Base-by-base conservation (phyloP, 2,113 vertebrate genomes). In the Colaptes auratus region DNA sequence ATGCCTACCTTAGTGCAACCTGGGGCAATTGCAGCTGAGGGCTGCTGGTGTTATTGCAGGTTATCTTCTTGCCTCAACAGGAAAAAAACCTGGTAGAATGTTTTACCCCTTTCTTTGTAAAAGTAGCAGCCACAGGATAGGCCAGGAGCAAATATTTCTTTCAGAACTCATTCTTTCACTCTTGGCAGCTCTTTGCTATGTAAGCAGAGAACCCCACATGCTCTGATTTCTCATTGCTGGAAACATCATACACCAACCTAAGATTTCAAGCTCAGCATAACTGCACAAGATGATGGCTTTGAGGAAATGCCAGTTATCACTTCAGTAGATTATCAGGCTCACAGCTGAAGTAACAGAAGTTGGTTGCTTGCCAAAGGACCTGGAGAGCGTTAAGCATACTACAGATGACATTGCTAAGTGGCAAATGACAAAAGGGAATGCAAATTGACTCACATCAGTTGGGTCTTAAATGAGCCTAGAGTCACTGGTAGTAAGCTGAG, bases 341-440 rank as follows among this genome's bases (percentile, higher is more conserved):
- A 66, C 52, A 84, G 67, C 39, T 82, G 81, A 86, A 94, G 56
- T 20, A 73, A 59, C 63, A 82, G 33, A 81, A 76, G 6, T 7
- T 1, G 7, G 12, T 25, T 63, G 7, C n/a, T 60, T 70, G 59
- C 67, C 82, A 73, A 76, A 90, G 63, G 50, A 39, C 66, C 83
- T 0, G 0, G 18, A 39, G 28, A 66, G 36, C 3, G 12, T 69
- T 67, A 65, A 70, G 15, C 28, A n/a, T 23, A 9, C 56, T 44
- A 15, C 9, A 75, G 31, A 48, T 24, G 63, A 59, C 83, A 66
- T 10, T 31, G 58, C 18, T 42, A 61, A 90, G 70, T 55, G 50
- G 58, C 31, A 78, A 71, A 63, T 44, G 46, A 78, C 64, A 87
- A 35, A 72, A 13, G 36, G 64, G 71, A 12, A 82, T 15, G 56